Base-by-base conservation (phyloP, 1,140 invertebrate species). In the Sinella curviseta region DNA sequence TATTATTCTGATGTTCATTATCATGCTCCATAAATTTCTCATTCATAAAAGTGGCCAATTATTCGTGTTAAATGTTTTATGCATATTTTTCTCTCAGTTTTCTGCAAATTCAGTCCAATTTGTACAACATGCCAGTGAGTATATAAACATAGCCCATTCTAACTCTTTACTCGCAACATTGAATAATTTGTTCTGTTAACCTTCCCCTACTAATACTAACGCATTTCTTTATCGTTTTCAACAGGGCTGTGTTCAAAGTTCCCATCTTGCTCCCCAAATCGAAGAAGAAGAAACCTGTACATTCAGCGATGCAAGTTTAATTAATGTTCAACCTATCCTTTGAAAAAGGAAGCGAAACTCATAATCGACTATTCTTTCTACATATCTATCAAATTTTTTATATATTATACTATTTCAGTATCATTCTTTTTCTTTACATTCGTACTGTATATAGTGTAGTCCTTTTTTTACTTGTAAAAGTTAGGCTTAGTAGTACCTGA, bases 81-180 rank as follows among this genome's bases (percentile, higher is more conserved):
- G 14, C 48, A 65, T 17, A n/a, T 82, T 85, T 85, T 87, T 87
- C 86, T 93, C 92, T 85, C 89, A 95, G 95, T 99, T 84, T 98
- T 98, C 87, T 99, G 97, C 88, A 94, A 96, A 87, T 98, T 97
- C 86, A 97, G 94, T 87, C 96, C 97, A 1, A 98, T 99, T 81
- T 99, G 97, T 87, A 97, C 95, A 39, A 98, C 96, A 55, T 99
- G 97, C 86, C 94, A 97, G 95, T 97, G 90, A 94, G 95, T 91
- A 65, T 12, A 17, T 26, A 65, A 14, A 65, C 26, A 17, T 65
- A 12, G 39, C 39, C 20, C 20, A 14, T 48, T 48, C 20, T 48
- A 8, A 48, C 39, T n/a, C n/a, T n/a, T n/a, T n/a, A n/a, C n/a
- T n/a, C n/a, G n/a, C n/a, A n/a, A n/a, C n/a, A n/a, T n/a, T n/a